These are phyloP conservation scores for Hiodon alosoides DNA, from an alignment of 2,113 vertebrate genomes.

Conservation along the genomic window DNA sequence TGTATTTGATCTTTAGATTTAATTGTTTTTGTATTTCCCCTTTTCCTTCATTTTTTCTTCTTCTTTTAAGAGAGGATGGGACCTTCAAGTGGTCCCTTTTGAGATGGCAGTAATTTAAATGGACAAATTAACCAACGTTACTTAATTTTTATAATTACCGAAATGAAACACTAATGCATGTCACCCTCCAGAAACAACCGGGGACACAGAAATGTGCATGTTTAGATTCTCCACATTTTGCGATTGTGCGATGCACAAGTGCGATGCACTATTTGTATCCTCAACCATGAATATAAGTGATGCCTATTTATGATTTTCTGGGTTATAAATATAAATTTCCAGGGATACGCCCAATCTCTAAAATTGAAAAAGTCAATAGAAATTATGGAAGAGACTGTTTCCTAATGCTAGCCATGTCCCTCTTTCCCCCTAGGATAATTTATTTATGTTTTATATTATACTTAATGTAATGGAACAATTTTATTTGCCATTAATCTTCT, in stretches of 20 bases:
- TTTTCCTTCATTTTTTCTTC: not conserved
- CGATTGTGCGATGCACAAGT: not conserved
- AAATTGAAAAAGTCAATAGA: constrained; percentile 5
- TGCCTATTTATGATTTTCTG: not conserved
- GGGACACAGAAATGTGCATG: constrained; percentile 12
- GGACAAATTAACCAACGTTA: constrained; percentile 48
- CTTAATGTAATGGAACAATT: constrained; percentile 9
- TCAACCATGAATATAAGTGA: not conserved
- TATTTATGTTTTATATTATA: constrained; percentile 15
- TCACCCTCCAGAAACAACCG: constrained; percentile 39
- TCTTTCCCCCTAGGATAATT: not conserved
- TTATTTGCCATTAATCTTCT: constrained; percentile 13
- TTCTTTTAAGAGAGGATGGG: not conserved
- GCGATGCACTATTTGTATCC: not conserved
- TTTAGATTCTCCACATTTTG: not conserved
- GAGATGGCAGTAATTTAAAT: constrained; percentile 48
- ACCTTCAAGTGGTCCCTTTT: constrained; percentile 29
- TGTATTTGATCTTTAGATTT: too few species aligned
- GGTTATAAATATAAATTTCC: constrained; percentile 1
- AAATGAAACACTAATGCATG: constrained; percentile 36
- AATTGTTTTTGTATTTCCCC: too few species aligned
- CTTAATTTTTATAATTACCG: constrained; percentile 54
- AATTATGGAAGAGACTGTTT: not conserved
- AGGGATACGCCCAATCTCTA: not conserved
- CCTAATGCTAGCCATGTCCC: not conserved